Conservation (phyloP, 1,140 invertebrate species). For the Gyrodactylus bullatarudis region DNA sequence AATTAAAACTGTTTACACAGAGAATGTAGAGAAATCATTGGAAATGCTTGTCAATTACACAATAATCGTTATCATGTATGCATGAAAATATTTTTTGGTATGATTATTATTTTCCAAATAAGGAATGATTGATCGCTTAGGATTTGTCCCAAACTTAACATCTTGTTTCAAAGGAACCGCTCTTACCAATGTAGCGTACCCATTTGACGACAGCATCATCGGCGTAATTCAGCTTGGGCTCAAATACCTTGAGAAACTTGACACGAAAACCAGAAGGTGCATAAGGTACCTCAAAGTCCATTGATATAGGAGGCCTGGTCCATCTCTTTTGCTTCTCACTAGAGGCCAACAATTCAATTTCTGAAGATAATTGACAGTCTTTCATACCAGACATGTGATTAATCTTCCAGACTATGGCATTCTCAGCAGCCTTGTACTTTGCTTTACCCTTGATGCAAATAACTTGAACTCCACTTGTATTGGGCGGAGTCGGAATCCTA, state of each 20-base stretch:
- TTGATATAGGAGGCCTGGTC: conserved; percentile 97
- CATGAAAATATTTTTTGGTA: too few relatives aligned
- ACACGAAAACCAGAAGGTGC: conserved; percentile 96
- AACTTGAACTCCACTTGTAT: conserved; percentile 86
- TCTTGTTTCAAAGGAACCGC: conserved; percentile 88
- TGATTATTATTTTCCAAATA: too few relatives aligned
- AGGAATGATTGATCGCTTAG: not conserved
- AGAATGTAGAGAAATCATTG: too few relatives aligned
- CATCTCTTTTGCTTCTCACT: conserved; percentile 62
- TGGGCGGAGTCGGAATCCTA: conserved; percentile 84
- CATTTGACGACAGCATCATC: conserved; percentile 99
- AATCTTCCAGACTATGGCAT: conserved; percentile 99
- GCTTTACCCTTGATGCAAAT: conserved; percentile 97
- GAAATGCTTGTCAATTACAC: too few relatives aligned
- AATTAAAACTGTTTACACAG: too few relatives aligned
- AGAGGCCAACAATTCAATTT: conserved; percentile 92
- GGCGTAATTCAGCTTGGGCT: conserved; percentile 94
- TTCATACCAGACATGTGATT: conserved; percentile 99
- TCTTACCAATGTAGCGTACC: conserved; percentile 94
- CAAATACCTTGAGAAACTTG: conserved; percentile 92
- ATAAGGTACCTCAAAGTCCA: conserved; percentile 93
- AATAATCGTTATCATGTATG: too few relatives aligned
- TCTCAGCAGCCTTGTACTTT: conserved; percentile 97
- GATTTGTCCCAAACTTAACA: conserved; percentile 27
- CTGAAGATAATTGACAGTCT: conserved; percentile 89